Base-by-base conservation (phyloP, 2,888 invertebrate species). In the Adineta ricciae region DNA sequence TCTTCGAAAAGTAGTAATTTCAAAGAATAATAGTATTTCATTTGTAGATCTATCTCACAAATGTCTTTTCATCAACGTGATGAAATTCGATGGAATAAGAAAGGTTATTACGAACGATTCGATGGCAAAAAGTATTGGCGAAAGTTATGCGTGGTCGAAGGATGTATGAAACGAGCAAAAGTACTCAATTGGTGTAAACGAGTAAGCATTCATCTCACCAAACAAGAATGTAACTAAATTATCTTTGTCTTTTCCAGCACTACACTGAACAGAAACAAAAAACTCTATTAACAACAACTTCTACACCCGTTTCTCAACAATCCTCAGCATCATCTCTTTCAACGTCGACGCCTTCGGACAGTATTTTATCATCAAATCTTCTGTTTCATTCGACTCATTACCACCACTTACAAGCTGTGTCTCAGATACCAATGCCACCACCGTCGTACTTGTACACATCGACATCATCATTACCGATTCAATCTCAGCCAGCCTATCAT, bases 241-340 rank as follows among this genome's bases (percentile, higher is more conserved):
- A 11, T 49, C 14, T 49, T 14, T 50, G 14, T 32, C 32, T 14
- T 64, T 27, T 27, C 32, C 32, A 64, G 64, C 73, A 78, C 21
- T 78, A 78, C 38, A 78, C 73, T 2, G 73, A 78, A 78, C 38
- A 78, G 2, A 78, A 78, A 78, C 73, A 78, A 41, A 78, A 78
- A 24, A 32, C 64, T 32, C 32, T 24, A 64, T 27, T 64, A 64
- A 32, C 64, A 32, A 27, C 64, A 32, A 32, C 27, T 64, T 14
- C 64, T 11, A 64, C 9, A 16, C 64, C 27, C 27, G 14, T 32
- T 16, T 27, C 64, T 27, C 64, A 64, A 16, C 64, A 64, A 56
- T 8, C 56, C n/a, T n/a, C 16, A 64, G 1, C 19, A 64, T 64
- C 27, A 64, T 27, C 64, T 16, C 27, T 4, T 64, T 64, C 64